Evolutionary conservation across 2,797 vertebrate genomes (phyloP).

Genomic region (Salmo trutta): DNA sequence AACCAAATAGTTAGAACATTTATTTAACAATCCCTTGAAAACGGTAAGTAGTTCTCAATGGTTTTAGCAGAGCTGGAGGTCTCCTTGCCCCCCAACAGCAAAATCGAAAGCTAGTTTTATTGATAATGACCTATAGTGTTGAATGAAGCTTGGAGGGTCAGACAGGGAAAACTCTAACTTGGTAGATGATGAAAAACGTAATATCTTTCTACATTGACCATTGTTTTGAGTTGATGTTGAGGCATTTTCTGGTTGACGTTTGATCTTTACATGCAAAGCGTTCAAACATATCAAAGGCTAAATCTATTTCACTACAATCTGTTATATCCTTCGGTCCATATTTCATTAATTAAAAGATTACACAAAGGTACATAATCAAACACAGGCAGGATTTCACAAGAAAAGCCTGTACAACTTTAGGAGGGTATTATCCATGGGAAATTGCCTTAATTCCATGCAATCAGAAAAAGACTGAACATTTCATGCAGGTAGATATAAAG

Average conservation of each 20-base stretch:
- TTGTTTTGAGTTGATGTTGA: not conserved
- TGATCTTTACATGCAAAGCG: not conserved
- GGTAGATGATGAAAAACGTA: no score
- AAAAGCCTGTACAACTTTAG: not conserved
- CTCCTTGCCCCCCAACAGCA: no score
- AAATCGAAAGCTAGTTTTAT: no score
- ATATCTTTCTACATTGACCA: no score
- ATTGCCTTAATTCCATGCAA: not conserved
- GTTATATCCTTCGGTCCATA: not conserved
- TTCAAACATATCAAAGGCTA: not conserved
- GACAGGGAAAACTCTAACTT: not conserved
- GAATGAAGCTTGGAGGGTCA: not conserved
- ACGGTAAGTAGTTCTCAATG: no score
- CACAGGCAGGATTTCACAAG: not conserved
- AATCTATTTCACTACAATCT: not conserved
- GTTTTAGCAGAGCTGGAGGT: no score
- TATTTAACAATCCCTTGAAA: no score
- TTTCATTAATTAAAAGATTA: not conserved
- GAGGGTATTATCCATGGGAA: not conserved
- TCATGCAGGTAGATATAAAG: not conserved
- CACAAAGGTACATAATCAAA: not conserved
- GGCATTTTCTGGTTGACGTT: not conserved
- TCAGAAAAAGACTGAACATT: not conserved
- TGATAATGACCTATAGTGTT: no score
- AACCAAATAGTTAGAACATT: no score